phyloP scores from a whole-genome alignment of 2,797 vertebrate species.

The Knipowitschia caucasica region DNA sequence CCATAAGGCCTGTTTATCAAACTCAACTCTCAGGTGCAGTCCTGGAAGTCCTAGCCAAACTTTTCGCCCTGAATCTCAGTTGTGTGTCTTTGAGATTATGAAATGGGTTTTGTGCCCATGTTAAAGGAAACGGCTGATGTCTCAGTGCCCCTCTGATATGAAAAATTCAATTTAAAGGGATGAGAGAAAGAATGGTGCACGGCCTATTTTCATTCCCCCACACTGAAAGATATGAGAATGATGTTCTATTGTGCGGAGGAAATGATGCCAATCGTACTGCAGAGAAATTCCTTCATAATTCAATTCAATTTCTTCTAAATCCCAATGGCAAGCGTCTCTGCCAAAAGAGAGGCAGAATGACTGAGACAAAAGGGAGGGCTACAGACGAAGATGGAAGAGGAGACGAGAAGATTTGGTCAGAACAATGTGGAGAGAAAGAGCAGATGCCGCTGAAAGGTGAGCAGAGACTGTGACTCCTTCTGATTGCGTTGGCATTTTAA shows the following conservation, averaged over 20 bases:
- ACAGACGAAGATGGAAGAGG: conserved; percentile 54
- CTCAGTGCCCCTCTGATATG: conserved; percentile 80
- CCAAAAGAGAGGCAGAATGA: conserved; percentile 59
- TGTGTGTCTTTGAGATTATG: conserved; percentile 67
- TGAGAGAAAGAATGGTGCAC: conserved; percentile 79
- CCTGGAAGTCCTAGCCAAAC: conserved; percentile 49
- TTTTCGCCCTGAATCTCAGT: conserved; percentile 64
- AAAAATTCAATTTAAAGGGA: conserved; percentile 86
- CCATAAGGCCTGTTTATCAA: conserved; percentile 61
- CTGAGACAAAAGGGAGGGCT: conserved; percentile 60
- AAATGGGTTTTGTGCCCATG: conserved; percentile 75
- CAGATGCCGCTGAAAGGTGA: conserved; percentile 46
- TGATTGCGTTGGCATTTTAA: conserved; percentile 47
- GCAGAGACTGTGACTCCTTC: conserved; percentile 42
- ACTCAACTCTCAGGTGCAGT: conserved; percentile 39
- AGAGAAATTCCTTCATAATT: conserved; percentile 83
- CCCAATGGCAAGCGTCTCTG: conserved; percentile 74
- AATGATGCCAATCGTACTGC: conserved; percentile 81
- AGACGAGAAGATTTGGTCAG: conserved; percentile 54
- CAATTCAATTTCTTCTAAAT: conserved; percentile 83
- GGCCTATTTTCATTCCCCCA: conserved; percentile 80
- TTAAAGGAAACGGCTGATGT: conserved; percentile 81
- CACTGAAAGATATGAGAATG: conserved; percentile 81
- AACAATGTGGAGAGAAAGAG: conserved; percentile 52
- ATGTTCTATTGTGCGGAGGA: conserved; percentile 82